Conservation (phyloP, 2,888 invertebrate species). For the Perizoma affinitatum region DNA sequence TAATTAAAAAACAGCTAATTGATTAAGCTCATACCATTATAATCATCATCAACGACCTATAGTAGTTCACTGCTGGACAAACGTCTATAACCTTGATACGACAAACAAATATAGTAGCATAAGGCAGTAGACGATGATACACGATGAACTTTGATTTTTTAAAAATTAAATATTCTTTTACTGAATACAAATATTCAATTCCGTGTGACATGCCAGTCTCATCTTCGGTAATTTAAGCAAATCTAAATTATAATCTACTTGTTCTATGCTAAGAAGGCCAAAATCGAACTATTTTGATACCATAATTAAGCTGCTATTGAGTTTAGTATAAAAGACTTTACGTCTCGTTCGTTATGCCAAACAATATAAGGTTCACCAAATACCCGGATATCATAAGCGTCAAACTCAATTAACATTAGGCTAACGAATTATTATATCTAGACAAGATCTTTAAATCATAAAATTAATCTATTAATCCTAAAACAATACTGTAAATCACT, state of each 20-base stretch:
- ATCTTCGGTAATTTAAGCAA: constrained; percentile 26
- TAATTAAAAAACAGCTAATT: too few relatives aligned
- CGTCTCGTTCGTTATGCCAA: too few relatives aligned
- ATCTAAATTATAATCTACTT: not conserved
- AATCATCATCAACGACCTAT: too few relatives aligned
- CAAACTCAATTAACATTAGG: not conserved
- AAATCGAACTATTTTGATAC: not conserved
- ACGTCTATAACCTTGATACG: too few relatives aligned
- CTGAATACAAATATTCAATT: constrained; percentile 38
- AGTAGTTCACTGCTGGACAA: too few relatives aligned
- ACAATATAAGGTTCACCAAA: too few relatives aligned
- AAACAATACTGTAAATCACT: not conserved
- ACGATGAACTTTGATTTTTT: constrained; percentile 37
- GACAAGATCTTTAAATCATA: too few relatives aligned
- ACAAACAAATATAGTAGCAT: not conserved
- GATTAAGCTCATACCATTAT: too few relatives aligned
- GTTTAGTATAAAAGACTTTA: too few relatives aligned
- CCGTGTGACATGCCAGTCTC: constrained; percentile 21
- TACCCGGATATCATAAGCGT: too few relatives aligned
- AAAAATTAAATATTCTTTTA: constrained; percentile 17
- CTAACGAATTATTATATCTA: not conserved
- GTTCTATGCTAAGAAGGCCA: not conserved
- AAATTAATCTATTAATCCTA: constrained; percentile 6
- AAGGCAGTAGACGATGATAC: constrained; percentile 6
- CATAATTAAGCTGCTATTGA: not conserved